Evolutionary conservation across 2,888 invertebrate species (phyloP), one percentile per base, ranked within the genome.

Genomic region (Neria commutata): DNA sequence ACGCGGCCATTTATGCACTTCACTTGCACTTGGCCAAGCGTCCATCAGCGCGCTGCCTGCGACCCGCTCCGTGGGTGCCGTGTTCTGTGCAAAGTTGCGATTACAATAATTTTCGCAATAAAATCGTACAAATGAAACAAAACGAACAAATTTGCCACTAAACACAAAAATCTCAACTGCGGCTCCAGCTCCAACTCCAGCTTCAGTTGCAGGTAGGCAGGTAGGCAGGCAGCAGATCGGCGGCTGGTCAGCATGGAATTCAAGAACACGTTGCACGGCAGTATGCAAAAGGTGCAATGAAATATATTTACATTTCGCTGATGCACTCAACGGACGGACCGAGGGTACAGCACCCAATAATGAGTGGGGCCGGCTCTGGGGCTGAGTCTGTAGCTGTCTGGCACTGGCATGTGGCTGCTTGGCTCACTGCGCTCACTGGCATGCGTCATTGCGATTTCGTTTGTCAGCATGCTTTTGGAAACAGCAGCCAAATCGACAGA

Each of bases 1-100:
- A 79, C 68, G 70, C 68, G 71, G 61, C 63, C 67, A 64, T 66
- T 65, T 63, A 61, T 60, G 63, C 66, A 67, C 60, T 63, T 65
- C 68, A 70, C 68, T 68, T 68, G 67, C 56, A 51, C 64, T 55
- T 47, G 50, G 56, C 24, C 33, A n/a, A n/a, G n/a, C n/a, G n/a
- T n/a, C n/a, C n/a, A n/a, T n/a, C n/a, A n/a, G n/a, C n/a, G n/a
- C n/a, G n/a, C n/a, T n/a, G n/a, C 17, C 47, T 25, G 24, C 24
- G 47, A 14, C 14, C 47, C 24, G 11, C 3, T 47, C 24, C 24
- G 25, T 25, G 26, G 26, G 33, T 46, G 54, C 33, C 45, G 14
- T 29, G 29, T 46, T 54, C 29, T 29, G 6, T 11, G 29, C 29
- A 29, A 11, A 8, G 6, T 6, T 57, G 54, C 56, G 52, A 56